These are phyloP conservation scores for Prosapia bicincta DNA, from an alignment of 2,888 invertebrate genomes.

Conservation along the genomic window DNA sequence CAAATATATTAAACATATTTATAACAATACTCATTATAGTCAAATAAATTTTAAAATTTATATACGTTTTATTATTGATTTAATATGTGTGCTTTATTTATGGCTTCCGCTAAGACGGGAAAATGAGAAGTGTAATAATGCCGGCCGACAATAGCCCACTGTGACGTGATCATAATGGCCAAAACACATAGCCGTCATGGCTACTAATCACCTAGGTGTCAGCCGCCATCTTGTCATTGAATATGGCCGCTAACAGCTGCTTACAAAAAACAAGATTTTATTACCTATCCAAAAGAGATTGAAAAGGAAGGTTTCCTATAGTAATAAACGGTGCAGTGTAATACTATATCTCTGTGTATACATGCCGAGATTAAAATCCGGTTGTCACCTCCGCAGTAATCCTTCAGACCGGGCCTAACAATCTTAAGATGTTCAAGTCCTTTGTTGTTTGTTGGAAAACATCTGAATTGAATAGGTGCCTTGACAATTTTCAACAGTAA, in stretches of 20 bases:
- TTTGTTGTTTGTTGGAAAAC: background rate
- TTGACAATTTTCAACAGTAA: background rate
- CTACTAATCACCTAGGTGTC: conserved; percentile 22
- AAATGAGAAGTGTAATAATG: background rate
- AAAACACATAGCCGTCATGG: conserved; percentile 10
- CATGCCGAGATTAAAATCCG: background rate
- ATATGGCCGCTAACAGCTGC: conserved; percentile 20
- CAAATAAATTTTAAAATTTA: too few relatives aligned
- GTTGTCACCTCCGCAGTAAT: background rate
- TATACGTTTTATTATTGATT: too few relatives aligned
- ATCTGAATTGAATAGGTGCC: background rate
- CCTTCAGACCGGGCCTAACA: background rate
- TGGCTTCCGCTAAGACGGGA: background rate
- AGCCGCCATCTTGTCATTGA: conserved; percentile 20
- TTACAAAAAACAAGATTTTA: conserved; percentile 17
- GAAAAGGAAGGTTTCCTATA: conserved; percentile 18
- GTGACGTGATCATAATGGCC: conserved; percentile 8
- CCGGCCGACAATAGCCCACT: background rate
- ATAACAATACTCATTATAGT: too few relatives aligned
- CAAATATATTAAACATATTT: too few relatives aligned
- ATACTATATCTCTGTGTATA: conserved; percentile 24
- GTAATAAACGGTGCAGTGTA: conserved; percentile 24
- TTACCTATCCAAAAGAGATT: conserved; percentile 16
- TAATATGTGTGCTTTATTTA: background rate
- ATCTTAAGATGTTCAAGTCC: background rate